Evolutionary conservation across 2,113 vertebrate genomes (phyloP), one percentile per base, ranked within the genome.

Genomic region (Hypomesus transpacificus): DNA sequence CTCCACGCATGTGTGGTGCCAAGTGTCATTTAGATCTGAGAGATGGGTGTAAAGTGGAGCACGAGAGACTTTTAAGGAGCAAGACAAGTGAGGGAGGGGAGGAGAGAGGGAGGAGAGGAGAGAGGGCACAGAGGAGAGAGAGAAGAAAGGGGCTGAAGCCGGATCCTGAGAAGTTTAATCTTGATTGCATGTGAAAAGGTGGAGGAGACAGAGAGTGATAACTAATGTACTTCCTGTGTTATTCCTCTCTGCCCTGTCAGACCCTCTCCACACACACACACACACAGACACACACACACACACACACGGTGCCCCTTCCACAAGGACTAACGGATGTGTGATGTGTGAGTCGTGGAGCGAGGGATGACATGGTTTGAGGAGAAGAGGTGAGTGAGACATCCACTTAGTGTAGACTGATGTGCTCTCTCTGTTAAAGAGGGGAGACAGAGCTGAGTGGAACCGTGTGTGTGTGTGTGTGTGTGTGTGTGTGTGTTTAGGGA

Each of bases 221-320:
- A 88, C 95, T 96, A 98, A 97, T 96, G 97, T 92, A 93, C 89
- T 94, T 95, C 91, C 91, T 95, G 93, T 95, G 94, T 95, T 92
- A 93, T 92, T 91, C 78, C 90, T 89, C 88, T 88, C 90, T 88
- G 87, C 85, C 86, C 93, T 94, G 94, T 94, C 94, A 93, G 84
- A 88, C 91, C 86, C 89, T 89, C 92, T 79, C 34, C 70, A 82
- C 39, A 78, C 83, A 46, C 31, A 14, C 53, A 56, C 26, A n/a
- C n/a, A n/a, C n/a, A n/a, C n/a, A n/a, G n/a, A 20, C 50, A 62
- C 11, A 21, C 53, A 62, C 65, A 70, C 70, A 60, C 11, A 21
- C 53, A 62, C 65, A 70, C 70, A 60, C 39, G 22, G 39, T 17
- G 50, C 50, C 69, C 57, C 75, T 70, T 79, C 87, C 87, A 89